Evolutionary conservation across 2,113 vertebrate species (phyloP), one percentile per base, ranked within the genome.

Genomic region (Murina feae): DNA sequence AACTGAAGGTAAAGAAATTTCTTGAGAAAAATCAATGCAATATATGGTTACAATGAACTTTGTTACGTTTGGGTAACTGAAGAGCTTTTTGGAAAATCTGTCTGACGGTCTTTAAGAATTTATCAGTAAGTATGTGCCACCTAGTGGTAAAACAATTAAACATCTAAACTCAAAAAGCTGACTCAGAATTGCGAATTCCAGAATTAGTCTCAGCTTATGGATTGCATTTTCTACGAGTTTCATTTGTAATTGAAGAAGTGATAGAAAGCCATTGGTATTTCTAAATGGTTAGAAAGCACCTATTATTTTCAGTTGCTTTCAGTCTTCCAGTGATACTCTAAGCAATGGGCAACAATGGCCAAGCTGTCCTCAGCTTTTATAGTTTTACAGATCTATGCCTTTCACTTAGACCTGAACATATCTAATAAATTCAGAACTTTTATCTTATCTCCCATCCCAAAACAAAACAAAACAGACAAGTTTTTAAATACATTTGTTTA

Each of bases 121-220:
- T 90, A 83, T 89, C 91, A 96, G 79, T 94, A 95, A 90, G 69
- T 79, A 96, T 91, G 5, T 97, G 98, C 97, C 98, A 98, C 93
- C 98, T 97, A 97, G 96, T 97, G 98, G 97, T 71, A 63, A 63
- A 16, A 92, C 1, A 13, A 1, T 21, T 84, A 35, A 95, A 97
- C 53, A 79, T 76, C 60, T 63, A 25, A 60, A 60, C 58, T 60
- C 58, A 84, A 53, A 75, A 96, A 90, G 32, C 65, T 89, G 47
- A 49, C 9, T 37, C 13, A 65, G 37, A 20, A 51, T 25, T 76
- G 14, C 14, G 1, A 86, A 75, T 92, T 89, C n/a, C 42, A 83
- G 42, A 90, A 80, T 75, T 86, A 89, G 68, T 9, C 16, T 93
- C 58, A 82, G 63, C 1, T 87, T 87, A 28, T 87, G 37, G 2